A percentile compares a stretch with the other conserved stretches of the same genome.
Evolutionary conservation across 1,140 invertebrate genomes (phyloP).

Genomic region (Berghia stephanieae): DNA sequence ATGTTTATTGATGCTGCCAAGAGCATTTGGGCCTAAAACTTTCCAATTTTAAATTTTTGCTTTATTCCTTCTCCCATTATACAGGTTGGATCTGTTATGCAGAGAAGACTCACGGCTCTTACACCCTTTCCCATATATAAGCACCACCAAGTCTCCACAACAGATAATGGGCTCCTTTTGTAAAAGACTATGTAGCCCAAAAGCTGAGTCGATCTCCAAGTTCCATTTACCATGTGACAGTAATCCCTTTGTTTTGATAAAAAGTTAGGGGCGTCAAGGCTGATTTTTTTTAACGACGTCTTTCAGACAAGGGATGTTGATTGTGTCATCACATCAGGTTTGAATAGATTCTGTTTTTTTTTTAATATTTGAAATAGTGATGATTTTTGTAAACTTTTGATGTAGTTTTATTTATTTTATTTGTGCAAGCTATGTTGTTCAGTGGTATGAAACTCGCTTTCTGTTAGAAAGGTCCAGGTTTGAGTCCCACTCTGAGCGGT

Average conservation of each 20-base stretch:
- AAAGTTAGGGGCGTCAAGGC: constrained; percentile 94
- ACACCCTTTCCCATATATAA: constrained; percentile 92
- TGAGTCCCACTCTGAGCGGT: too few relatives aligned
- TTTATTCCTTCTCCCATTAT: too few relatives aligned
- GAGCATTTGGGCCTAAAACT: too few relatives aligned
- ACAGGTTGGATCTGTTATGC: constrained; percentile 98
- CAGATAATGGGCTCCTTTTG: constrained; percentile 94
- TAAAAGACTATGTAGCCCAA: constrained; percentile 75
- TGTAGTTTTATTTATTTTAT: neutral
- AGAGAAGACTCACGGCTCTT: constrained; percentile 95
- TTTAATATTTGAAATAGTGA: too few relatives aligned
- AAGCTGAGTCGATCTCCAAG: constrained; percentile 64
- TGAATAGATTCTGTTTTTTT: too few relatives aligned
- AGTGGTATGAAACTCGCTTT: too few relatives aligned
- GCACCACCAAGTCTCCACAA: constrained; percentile 90
- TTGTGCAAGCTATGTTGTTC: too few relatives aligned
- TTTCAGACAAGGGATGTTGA: constrained; percentile 89
- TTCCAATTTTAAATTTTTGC: too few relatives aligned
- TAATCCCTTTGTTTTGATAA: constrained; percentile 99
- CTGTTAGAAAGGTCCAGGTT: too few relatives aligned
- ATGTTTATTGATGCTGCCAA: too few relatives aligned
- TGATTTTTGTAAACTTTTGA: too few relatives aligned
- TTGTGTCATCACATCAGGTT: constrained; percentile 93
- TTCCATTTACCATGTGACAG: constrained; percentile 89
- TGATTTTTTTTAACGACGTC: constrained; percentile 82